Conservation (phyloP, 2,888 invertebrate species). For the Nymphalis c-album region DNA sequence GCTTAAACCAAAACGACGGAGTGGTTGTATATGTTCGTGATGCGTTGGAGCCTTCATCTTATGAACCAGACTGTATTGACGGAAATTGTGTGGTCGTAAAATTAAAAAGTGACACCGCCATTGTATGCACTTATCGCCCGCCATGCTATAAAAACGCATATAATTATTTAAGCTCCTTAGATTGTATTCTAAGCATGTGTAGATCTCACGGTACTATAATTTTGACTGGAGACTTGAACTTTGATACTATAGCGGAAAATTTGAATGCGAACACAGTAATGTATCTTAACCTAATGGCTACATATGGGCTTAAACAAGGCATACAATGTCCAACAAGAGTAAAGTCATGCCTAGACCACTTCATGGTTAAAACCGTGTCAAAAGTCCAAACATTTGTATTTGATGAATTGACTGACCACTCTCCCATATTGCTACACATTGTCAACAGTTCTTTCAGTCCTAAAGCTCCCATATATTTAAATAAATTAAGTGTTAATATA, state of each 20-base stretch:
- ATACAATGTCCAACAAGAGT: neutral
- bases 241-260: neutral
- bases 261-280: neutral
- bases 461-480: too few relatives aligned
- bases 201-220: neutral
- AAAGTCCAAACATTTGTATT: slow-evolving; percentile 1
- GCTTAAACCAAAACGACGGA: slow-evolving; percentile 31
- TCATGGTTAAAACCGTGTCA: neutral
- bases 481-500: neutral
- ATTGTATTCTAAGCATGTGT: neutral
- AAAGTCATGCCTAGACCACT: neutral
- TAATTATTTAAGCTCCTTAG: neutral
- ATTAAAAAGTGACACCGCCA: neutral
- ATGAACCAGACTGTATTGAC: slow-evolving; percentile 16
- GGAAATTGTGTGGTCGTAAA: slow-evolving; percentile 21
- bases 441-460: neutral
- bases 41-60: neutral
- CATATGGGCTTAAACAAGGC: neutral
- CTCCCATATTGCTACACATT: neutral
- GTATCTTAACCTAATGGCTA: slow-evolving; percentile 1
- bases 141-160: neutral
- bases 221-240: neutral
- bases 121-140: slow-evolving; percentile 1
- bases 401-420: slow-evolving; percentile 1
- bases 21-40: slow-evolving; percentile 22